A percentile compares a stretch with the other conserved stretches of the same genome.
phyloP scores from a whole-genome alignment of 2,113 vertebrate genomes.

The Corynorhinus townsendii region DNA sequence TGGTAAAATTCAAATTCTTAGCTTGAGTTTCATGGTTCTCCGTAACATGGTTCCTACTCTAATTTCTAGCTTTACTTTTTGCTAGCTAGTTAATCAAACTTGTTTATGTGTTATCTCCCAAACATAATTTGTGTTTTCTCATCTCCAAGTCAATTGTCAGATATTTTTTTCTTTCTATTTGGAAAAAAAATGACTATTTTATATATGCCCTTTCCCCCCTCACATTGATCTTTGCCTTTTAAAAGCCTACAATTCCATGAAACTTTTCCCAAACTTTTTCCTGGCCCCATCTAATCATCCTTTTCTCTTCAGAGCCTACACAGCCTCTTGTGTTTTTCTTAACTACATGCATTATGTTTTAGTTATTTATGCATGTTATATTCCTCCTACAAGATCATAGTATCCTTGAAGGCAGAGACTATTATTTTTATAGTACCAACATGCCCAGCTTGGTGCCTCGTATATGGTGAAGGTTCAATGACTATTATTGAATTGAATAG shows the following conservation, averaged over 20 bases:
- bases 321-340: not conserved
- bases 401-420: not conserved
- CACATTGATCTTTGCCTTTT: not conserved
- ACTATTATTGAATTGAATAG: not conserved
- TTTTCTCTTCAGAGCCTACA: not conserved
- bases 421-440: not conserved
- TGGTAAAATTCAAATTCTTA: slow-evolving; percentile 17
- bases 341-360: not conserved
- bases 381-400: not conserved
- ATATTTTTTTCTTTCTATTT: not conserved
- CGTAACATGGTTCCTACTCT: not conserved
- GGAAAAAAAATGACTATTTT: not conserved
- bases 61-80: not conserved
- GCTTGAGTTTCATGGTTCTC: not conserved
- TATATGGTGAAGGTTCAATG: not conserved
- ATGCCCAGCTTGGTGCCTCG: not conserved
- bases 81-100: not conserved
- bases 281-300: not conserved
- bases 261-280: not conserved
- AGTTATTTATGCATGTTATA: not conserved
- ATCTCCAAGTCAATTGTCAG: not conserved
- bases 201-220: not conserved
- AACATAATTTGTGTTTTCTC: not conserved
- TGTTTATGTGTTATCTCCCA: not conserved
- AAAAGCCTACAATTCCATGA: not conserved